Evolutionary conservation across 2,797 vertebrate species (phyloP).

Genomic region (Lepus oiostolus): DNA sequence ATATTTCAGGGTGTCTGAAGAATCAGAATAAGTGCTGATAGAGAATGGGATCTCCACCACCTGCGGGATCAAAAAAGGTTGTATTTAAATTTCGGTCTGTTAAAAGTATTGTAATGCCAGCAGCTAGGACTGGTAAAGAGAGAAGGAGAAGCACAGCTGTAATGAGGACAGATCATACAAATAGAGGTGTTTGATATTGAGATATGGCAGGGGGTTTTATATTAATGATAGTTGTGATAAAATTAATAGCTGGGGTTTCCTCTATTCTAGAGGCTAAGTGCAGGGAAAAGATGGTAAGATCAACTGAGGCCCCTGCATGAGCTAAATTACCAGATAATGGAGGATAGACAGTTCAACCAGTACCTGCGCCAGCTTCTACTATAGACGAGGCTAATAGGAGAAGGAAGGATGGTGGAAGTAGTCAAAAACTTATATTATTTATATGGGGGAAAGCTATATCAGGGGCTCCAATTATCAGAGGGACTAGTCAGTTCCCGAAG

Average conservation of each 20-base stretch:
- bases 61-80: conserved; percentile 77
- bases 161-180: neutral
- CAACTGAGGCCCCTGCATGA: neutral
- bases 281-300: neutral
- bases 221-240: too few species aligned
- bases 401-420: fast-evolving
- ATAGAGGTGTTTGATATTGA: too few species aligned
- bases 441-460: too few species aligned
- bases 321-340: neutral
- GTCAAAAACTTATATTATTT: neutral
- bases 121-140: conserved; percentile 29
- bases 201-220: too few species aligned
- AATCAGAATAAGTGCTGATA: conserved; percentile 87
- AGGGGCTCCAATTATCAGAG: too few species aligned
- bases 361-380: neutral
- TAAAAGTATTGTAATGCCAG: conserved; percentile 73
- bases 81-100: conserved; percentile 83
- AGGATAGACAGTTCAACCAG: neutral
- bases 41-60: conserved; percentile 65
- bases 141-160: conserved; percentile 65
- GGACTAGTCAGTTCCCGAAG: too few species aligned
- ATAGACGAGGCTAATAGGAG: neutral
- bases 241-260: too few species aligned
- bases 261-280: too few species aligned
- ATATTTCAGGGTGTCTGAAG: conserved; percentile 83